A percentile compares a stretch with the other conserved stretches of the same genome.
phyloP scores from a whole-genome alignment of 2,113 vertebrate genomes.

The Prinia subflava region DNA sequence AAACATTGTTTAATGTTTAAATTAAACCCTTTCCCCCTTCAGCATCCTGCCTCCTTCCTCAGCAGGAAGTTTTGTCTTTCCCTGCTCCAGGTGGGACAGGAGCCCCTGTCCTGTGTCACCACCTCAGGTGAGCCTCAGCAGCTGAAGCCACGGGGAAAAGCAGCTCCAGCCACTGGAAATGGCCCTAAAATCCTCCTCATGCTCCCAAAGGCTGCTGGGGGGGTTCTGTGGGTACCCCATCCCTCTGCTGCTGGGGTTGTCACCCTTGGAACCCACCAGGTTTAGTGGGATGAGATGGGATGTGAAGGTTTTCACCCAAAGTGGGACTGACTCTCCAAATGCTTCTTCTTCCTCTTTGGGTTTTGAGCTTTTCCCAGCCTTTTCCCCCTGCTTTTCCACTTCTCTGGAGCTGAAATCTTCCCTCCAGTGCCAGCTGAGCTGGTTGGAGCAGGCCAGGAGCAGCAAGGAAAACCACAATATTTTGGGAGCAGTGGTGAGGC shows the following conservation, averaged over 20 bases:
- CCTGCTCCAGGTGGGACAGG: background rate
- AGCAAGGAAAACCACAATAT: background rate
- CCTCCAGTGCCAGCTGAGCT: background rate
- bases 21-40: background rate
- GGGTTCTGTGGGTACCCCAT: accelerated
- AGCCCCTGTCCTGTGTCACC: background rate
- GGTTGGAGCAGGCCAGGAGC: background rate
- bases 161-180: accelerated
- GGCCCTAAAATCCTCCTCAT: background rate
- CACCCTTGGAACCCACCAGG: background rate
- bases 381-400: background rate
- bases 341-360: background rate
- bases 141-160: accelerated
- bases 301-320: background rate
- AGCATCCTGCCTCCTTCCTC: background rate
- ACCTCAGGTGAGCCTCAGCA: background rate
- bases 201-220: background rate
- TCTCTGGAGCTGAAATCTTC: background rate
- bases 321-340: accelerated
- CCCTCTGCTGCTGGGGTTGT: background rate
- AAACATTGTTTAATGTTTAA: too few species aligned
- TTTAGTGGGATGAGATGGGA: background rate
- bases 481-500: background rate
- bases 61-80: background rate
- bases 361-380: background rate